These are phyloP conservation scores for Siphamia tubifer DNA, from an alignment of 2,113 vertebrate species.

Conservation along the genomic window DNA sequence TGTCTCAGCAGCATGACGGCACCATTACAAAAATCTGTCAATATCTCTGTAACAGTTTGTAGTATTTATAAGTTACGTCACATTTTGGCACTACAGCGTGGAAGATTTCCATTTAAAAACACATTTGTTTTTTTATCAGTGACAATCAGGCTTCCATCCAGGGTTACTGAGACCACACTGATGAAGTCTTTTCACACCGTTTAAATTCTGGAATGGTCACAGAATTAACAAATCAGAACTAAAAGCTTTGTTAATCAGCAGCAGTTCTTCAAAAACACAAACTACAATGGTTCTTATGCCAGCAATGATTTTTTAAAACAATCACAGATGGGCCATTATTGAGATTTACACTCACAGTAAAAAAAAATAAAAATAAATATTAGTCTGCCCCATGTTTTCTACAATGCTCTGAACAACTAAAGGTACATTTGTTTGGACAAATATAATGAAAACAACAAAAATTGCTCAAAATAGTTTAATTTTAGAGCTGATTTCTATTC, in stretches of 20 bases:
- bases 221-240: background rate
- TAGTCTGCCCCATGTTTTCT: too few species aligned
- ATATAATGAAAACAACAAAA: too few species aligned
- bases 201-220: background rate
- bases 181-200: conserved; percentile 6
- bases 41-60: conserved; percentile 31
- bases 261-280: background rate
- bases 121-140: background rate
- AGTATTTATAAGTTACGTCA: conserved; percentile 18
- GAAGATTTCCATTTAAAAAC: conserved; percentile 17
- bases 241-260: background rate
- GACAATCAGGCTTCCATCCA: background rate
- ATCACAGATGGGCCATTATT: background rate
- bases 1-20: conserved; percentile 29
- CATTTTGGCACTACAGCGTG: background rate
- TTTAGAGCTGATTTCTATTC: too few species aligned
- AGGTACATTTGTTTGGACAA: too few species aligned
- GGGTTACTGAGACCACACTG: background rate
- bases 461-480: too few species aligned
- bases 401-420: too few species aligned
- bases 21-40: conserved; percentile 23
- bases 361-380: too few species aligned
- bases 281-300: background rate
- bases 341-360: too few species aligned
- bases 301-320: background rate